These are phyloP conservation scores for Neuroscelio doddi DNA, from an alignment of 2,888 invertebrate species.

Conservation along the genomic window DNA sequence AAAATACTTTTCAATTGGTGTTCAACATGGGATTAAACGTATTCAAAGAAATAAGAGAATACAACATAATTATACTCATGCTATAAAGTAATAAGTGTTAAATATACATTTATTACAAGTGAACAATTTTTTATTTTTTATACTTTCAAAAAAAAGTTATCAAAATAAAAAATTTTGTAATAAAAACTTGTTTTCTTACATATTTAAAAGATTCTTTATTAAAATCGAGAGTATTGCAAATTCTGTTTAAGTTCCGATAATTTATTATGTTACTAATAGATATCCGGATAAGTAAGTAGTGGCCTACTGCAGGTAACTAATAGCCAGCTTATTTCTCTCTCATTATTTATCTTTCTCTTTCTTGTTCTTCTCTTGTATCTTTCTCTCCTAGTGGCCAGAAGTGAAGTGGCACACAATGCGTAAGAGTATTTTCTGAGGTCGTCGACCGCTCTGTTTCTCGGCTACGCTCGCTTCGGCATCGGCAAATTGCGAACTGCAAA, in stretches of 20 bases:
- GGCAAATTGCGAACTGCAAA: slow-evolving; percentile 38
- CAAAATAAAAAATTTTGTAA: no score
- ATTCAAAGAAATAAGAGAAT: no score
- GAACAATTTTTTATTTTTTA: no score
- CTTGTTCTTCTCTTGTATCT: slow-evolving; percentile 20
- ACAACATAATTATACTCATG: no score
- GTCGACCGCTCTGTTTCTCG: slow-evolving; percentile 52
- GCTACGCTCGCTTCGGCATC: slow-evolving; percentile 35
- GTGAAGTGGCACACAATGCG: slow-evolving; percentile 61
- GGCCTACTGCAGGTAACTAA: slow-evolving; percentile 43
- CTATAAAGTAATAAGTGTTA: no score
- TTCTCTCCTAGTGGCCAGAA: slow-evolving; percentile 52
- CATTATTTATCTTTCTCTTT: slow-evolving; percentile 20
- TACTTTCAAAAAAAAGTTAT: no score
- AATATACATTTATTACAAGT: no score
- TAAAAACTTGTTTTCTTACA: no score
- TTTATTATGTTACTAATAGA: slow-evolving; percentile 32
- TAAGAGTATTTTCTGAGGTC: slow-evolving; percentile 59
- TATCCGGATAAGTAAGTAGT: slow-evolving; percentile 34
- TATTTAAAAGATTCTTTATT: no score
- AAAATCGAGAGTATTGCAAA: slow-evolving; percentile 46
- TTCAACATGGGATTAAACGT: no score
- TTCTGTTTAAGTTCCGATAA: slow-evolving; percentile 38
- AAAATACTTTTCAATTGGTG: no score
- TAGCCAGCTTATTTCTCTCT: slow-evolving; percentile 33